phyloP scores from a whole-genome alignment of 1,140 invertebrate species.

The Caerostris darwini region DNA sequence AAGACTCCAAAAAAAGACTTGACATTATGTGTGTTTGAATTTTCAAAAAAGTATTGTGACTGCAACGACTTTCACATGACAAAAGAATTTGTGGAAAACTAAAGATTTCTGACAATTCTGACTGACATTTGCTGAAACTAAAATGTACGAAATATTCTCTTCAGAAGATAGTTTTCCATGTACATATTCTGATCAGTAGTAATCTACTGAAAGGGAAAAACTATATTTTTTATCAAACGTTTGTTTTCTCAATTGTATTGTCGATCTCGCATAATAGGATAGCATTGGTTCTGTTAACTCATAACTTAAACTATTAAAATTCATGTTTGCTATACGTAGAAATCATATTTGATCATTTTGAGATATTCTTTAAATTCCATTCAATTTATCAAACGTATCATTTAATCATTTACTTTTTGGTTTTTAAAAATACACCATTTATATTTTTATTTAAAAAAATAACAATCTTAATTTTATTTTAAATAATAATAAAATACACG shows the following conservation, averaged over 20 bases:
- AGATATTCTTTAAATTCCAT: too few relatives aligned
- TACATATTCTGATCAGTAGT: slow-evolving; percentile 33
- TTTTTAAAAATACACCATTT: too few relatives aligned
- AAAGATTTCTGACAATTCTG: not conserved
- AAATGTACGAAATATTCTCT: not conserved
- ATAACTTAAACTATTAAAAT: slow-evolving; percentile 8
- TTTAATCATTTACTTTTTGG: not conserved
- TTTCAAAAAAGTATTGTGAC: not conserved
- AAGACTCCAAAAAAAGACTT: not conserved
- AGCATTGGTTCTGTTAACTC: not conserved
- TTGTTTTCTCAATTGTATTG: not conserved
- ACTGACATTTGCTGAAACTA: not conserved
- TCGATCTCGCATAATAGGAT: slow-evolving; percentile 25
- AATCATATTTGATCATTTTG: not conserved
- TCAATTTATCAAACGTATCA: not conserved
- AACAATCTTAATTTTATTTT: too few relatives aligned
- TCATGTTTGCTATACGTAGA: slow-evolving; percentile 22
- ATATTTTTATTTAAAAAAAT: too few relatives aligned
- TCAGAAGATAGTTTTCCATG: slow-evolving; percentile 32
- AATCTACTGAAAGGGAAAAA: slow-evolving; percentile 14
- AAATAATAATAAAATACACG: too few relatives aligned
- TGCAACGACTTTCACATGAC: not conserved
- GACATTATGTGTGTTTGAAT: not conserved
- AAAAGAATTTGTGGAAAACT: not conserved
- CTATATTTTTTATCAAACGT: slow-evolving; percentile 52